These are phyloP conservation scores for Egretta garzetta DNA, from an alignment of 2,113 vertebrate genomes.

Conservation along the genomic window DNA sequence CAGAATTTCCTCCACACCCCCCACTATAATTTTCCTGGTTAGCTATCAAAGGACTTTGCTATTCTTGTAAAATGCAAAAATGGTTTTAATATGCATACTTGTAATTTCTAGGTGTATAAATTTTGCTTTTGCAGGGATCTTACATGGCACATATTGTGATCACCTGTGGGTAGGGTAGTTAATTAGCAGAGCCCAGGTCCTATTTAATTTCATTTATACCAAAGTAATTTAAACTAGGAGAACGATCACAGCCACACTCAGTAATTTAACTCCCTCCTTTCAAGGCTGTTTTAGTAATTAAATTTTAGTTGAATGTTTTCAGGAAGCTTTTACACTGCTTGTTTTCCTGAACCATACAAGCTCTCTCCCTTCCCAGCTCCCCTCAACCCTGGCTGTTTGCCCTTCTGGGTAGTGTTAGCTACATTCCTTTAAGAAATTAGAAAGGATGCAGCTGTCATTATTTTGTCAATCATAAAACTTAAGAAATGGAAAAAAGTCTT, in stretches of 20 bases:
- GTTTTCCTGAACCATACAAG: background rate
- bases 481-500: background rate
- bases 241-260: conserved; percentile 14
- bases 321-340: conserved; percentile 14
- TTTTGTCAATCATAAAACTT: conserved; percentile 21
- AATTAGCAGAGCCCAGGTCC: conserved; percentile 67
- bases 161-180: conserved; percentile 71
- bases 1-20: background rate
- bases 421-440: conserved; percentile 23
- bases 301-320: conserved; percentile 32
- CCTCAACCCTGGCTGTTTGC: background rate
- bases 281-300: conserved; percentile 68
- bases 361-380: background rate
- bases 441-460: conserved; percentile 9
- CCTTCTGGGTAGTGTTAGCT: background rate
- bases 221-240: conserved; percentile 59
- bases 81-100: conserved; percentile 55
- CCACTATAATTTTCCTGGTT: conserved; percentile 59
- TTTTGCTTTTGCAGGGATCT: conserved; percentile 54
- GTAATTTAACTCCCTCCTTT: conserved; percentile 41
- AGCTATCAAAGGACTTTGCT: conserved; percentile 60
- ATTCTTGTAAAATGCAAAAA: conserved; percentile 66
- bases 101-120: conserved; percentile 33
- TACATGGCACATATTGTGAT: conserved; percentile 52
- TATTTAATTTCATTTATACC: conserved; percentile 67